Evolutionary conservation across 2,888 invertebrate species (phyloP), one percentile per base, ranked within the genome.

Genomic region (Seira ritae): DNA sequence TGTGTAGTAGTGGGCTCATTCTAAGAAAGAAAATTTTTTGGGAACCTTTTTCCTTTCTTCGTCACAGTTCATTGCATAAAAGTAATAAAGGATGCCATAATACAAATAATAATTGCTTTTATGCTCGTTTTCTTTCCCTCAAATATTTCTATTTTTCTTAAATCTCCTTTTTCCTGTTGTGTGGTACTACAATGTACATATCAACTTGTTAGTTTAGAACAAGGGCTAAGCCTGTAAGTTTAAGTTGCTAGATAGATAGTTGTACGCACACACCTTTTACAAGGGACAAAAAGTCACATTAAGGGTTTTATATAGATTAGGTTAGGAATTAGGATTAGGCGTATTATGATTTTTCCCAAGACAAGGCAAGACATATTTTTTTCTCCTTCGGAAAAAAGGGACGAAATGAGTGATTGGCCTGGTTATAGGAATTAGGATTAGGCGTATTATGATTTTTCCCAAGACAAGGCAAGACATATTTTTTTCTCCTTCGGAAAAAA

Each of bases 321-420:
- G n/a, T n/a, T n/a, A n/a, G n/a, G n/a, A n/a, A n/a, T n/a, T n/a
- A n/a, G 60, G 60, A 60, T 60, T 60, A 60, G n/a, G 15, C 60
- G 60, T 60, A 60, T 60, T 60, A 60, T 60, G 60, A 60, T 60
- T n/a, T n/a, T 60, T 60, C 60, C 60, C 60, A 60, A 60, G 60
- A 60, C 60, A 60, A 60, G 60, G n/a, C n/a, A n/a, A n/a, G n/a
- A n/a, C n/a, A n/a, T n/a, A n/a, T n/a, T 67, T 24, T n/a, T 69
- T 69, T 55, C 55, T 20, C 46, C 65, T 74, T 73, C 62, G 23
- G 23, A 55, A n/a, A 23, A 19, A 23, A 23, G 65, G 23, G 65
- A 71, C 55, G 55, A 72, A 66, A 82, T 77, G 76, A 82, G 66
- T 82, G 76, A 82, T 82, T 82, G 55, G 67, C 46, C 22, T n/a